Evolutionary conservation across 1,140 invertebrate genomes (phyloP).

Genomic region (Drosophila nebulosa): DNA sequence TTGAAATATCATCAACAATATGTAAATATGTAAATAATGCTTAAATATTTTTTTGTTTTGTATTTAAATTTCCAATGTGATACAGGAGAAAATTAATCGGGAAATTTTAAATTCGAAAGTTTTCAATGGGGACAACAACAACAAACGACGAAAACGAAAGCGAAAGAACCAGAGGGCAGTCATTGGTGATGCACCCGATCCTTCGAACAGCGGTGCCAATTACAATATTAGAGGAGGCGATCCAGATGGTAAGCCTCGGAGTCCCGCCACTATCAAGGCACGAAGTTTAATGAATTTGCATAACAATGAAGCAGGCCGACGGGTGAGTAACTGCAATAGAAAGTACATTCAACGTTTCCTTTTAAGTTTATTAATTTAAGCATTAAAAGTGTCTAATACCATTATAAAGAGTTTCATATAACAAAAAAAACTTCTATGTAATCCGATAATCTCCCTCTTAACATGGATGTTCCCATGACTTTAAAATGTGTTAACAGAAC

Average conservation of each 20-base stretch:
- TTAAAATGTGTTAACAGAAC: not conserved
- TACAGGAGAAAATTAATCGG: conserved; percentile 78
- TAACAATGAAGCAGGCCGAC: conserved; percentile 95
- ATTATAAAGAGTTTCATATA: no score
- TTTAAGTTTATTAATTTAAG: no score
- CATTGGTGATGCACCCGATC: conserved; percentile 37
- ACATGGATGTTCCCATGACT: not conserved
- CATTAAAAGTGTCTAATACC: no score
- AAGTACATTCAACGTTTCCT: not conserved
- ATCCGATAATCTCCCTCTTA: not conserved
- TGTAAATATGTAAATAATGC: not conserved
- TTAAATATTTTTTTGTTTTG: not conserved
- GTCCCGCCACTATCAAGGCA: conserved; percentile 84
- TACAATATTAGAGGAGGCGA: conserved; percentile 4
- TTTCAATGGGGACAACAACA: conserved; percentile 48
- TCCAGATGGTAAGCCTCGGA: conserved; percentile 52
- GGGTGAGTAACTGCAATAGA: conserved; percentile 84
- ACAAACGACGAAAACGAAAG: conserved; percentile 55
- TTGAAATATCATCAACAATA: no score
- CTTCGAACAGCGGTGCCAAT: conserved; percentile 9
- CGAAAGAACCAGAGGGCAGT: conserved; percentile 76
- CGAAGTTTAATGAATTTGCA: conserved; percentile 95
- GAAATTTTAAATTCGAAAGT: conserved; percentile 79
- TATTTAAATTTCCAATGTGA: not conserved
- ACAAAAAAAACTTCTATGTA: no score